Evolutionary conservation across 2,113 vertebrate genomes (phyloP), one percentile per base, ranked within the genome.

Genomic region (Upupa epops): DNA sequence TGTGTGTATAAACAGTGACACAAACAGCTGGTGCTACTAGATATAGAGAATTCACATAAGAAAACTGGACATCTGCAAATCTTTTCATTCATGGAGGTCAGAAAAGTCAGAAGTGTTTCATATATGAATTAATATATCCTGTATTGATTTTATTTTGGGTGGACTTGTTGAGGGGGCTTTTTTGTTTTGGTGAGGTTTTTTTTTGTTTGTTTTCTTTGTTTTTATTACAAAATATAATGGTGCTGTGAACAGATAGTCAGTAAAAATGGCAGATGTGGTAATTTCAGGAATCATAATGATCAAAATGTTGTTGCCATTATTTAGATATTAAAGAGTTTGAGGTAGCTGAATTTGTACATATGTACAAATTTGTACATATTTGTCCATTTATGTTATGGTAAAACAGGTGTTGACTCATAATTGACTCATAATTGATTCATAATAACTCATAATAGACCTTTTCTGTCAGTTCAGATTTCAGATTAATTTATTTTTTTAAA

Each of bases 21-120:
- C 31, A 92, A 88, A 74, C 78, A 95, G 87, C 51, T 94, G 61
- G 32, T 64, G 28, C 88, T 94, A 91, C 89, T 83, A 96, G 89
- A 94, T 92, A 92, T 40, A 29, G 46, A 49, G 70, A 96, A 86
- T 78, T 59, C 24, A 2, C 31, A 46, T 76, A 84, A 86, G 49
- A 51, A 91, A 26, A 70, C 20, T 13, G 83, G 83, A 75, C 85
- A 71, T 87, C 83, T 95, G 51, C 45, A 69, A 54, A 70, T 76
- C 22, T 90, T 77, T 86, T 55, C 37, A 45, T 90, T 91, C 46
- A 69, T 14, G 36, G n/a, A 34, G 34, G 18, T 76, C 20, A 55
- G 51, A 46, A 75, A 79, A 76, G 40, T 83, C 61, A 79, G 24
- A 26, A 29, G n/a, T 52, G 21, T 61, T 93, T 69, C 60, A 17